These are phyloP conservation scores for Phortica magna DNA, from an alignment of 2,888 invertebrate genomes.

Conservation along the genomic window DNA sequence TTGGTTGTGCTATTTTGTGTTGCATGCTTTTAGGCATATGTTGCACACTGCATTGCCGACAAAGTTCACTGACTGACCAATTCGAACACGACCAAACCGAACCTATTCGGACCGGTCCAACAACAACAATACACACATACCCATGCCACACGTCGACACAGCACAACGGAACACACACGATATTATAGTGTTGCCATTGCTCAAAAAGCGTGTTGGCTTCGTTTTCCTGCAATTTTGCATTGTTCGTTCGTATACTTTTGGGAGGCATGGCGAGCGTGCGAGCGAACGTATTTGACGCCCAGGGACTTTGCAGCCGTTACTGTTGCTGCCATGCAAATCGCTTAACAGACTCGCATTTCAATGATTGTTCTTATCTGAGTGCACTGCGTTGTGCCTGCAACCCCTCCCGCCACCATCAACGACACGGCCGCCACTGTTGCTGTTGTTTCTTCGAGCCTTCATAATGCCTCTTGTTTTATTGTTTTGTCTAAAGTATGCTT, in stretches of 20 bases:
- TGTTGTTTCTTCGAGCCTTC: neutral
- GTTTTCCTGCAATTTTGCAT: conserved; percentile 19
- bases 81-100: neutral
- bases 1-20: neutral
- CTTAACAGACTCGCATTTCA: conserved; percentile 8
- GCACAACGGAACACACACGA: too few relatives aligned
- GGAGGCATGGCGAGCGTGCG: neutral
- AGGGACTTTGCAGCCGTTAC: neutral
- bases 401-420: too few relatives aligned
- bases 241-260: conserved; percentile 5
- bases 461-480: conserved; percentile 25
- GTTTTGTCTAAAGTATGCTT: neutral
- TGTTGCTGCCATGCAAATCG: conserved; percentile 5
- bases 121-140: too few relatives aligned
- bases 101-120: neutral
- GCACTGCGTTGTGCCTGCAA: neutral
- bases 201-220: neutral
- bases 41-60: neutral
- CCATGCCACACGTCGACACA: too few relatives aligned
- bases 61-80: conserved; percentile 13
- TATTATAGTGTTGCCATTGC: neutral
- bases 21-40: conserved; percentile 27
- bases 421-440: neutral
- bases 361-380: neutral
- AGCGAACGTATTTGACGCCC: too few relatives aligned